These are phyloP conservation scores for Dolichallabes microphthalmus DNA, from an alignment of 2,113 vertebrate genomes.

Conservation along the genomic window DNA sequence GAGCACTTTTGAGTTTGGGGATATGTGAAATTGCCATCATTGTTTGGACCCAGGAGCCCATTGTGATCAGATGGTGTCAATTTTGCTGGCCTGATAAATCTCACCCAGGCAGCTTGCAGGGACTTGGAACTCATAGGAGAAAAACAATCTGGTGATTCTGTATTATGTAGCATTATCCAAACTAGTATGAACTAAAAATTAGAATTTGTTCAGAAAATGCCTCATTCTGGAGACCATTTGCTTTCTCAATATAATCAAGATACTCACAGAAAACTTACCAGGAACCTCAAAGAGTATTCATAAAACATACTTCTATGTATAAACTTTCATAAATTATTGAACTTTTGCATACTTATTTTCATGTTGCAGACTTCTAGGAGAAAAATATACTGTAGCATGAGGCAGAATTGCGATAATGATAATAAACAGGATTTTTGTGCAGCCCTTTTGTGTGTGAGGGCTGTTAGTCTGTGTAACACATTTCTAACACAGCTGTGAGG, in stretches of 20 bases:
- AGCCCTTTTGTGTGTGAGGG: not conserved
- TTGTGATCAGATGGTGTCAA: not conserved
- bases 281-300: not conserved
- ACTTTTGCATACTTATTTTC: not conserved
- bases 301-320: not conserved
- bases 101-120: not conserved
- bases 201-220: conserved; percentile 36
- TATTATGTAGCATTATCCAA: conserved; percentile 35
- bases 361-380: not conserved
- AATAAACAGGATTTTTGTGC: not conserved
- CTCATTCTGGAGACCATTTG: not conserved
- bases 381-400: not conserved
- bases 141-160: not conserved
- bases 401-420: not conserved
- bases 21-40: not conserved
- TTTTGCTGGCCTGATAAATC: not conserved
- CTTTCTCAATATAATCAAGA: not conserved
- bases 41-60: not conserved
- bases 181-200: conserved; percentile 43
- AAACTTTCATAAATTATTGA: not conserved
- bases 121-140: not conserved
- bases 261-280: not conserved
- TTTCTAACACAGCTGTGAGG: conserved; percentile 7
- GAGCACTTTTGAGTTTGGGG: not conserved
- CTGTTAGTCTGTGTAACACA: not conserved